Conservation (phyloP, 1,140 invertebrate genomes). For the Macrobrachium nipponense region DNA sequence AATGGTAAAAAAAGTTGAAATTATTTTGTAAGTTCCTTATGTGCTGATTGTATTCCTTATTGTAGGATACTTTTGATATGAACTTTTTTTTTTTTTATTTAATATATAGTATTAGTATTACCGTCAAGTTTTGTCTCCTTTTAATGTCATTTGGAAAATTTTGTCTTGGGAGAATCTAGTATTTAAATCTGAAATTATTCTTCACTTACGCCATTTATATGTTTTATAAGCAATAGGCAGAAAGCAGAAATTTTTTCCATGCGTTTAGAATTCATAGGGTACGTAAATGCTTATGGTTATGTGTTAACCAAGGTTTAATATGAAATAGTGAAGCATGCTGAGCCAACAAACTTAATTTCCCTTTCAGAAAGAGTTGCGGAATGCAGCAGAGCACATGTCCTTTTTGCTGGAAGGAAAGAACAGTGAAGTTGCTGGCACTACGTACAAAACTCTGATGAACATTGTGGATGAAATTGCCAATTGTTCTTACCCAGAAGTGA, state of each 20-base stretch:
- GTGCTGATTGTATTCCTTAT: too few species aligned
- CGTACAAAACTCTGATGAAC: conserved; percentile 42
- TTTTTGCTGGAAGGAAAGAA: conserved; percentile 37
- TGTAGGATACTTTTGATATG: too few species aligned
- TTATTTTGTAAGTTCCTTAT: too few species aligned
- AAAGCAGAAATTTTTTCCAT: background rate
- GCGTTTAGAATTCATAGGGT: background rate
- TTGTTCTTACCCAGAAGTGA: conserved; percentile 41
- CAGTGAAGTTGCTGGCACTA: conserved; percentile 37
- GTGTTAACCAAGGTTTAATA: background rate
- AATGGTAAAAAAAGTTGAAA: too few species aligned
- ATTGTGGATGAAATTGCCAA: conserved; percentile 45
- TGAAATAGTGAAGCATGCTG: background rate
- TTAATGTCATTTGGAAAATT: too few species aligned
- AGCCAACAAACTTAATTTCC: background rate
- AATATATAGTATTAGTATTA: too few species aligned
- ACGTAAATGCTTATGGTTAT: background rate
- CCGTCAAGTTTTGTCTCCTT: too few species aligned
- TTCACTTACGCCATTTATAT: too few species aligned
- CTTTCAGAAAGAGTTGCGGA: conserved; percentile 35
- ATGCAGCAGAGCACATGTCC: conserved; percentile 43
- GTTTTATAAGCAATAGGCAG: too few species aligned
- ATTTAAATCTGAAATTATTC: too few species aligned
- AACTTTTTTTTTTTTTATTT: too few species aligned
- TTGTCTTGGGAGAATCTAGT: too few species aligned